Percentiles rank a stretch among this genome's conserved stretches.
Evolutionary conservation across 2,888 invertebrate genomes (phyloP).

Genomic region (Zygothrica quintamaculata): DNA sequence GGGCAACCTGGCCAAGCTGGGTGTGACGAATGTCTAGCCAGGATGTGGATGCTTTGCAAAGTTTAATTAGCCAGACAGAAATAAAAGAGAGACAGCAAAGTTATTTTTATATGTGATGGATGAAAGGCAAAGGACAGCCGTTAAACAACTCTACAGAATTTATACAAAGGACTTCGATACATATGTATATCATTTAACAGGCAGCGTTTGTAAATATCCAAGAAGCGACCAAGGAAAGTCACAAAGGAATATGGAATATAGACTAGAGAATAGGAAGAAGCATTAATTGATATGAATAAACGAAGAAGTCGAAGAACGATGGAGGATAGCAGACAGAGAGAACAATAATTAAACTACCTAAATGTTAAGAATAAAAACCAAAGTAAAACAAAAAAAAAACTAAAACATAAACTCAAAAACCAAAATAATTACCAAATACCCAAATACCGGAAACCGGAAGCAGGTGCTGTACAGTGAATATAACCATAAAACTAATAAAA

Average conservation of each 20-base stretch:
- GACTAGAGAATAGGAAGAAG: conserved; percentile 7
- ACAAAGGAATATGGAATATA: conserved; percentile 34
- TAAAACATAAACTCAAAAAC: conserved; percentile 18
- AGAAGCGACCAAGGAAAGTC: conserved; percentile 71
- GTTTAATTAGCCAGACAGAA: conserved; percentile 72
- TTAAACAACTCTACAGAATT: conserved; percentile 79
- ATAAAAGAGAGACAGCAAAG: no score
- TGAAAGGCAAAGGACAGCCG: conserved; percentile 24
- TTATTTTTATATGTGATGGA: conserved; percentile 77
- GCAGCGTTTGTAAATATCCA: conserved; percentile 68
- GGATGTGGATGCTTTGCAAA: conserved; percentile 24
- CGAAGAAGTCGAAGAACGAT: conserved; percentile 1
- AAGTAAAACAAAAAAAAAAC: conserved; percentile 8
- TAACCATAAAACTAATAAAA: conserved; percentile 40
- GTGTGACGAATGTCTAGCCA: conserved; percentile 80
- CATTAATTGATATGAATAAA: conserved; percentile 11
- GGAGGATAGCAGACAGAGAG: conserved; percentile 61
- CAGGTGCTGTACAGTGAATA: conserved; percentile 58
- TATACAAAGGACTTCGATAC: conserved; percentile 80
- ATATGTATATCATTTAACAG: conserved; percentile 74
- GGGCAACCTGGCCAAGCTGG: conserved; percentile 93
- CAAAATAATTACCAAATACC: background rate
- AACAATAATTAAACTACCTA: conserved; percentile 78
- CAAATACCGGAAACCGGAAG: conserved; percentile 24
- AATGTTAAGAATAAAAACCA: conserved; percentile 48